Evolutionary conservation across 2,797 vertebrate species (phyloP), one percentile per base, ranked within the genome.

Genomic region (Eremophila alpestris): DNA sequence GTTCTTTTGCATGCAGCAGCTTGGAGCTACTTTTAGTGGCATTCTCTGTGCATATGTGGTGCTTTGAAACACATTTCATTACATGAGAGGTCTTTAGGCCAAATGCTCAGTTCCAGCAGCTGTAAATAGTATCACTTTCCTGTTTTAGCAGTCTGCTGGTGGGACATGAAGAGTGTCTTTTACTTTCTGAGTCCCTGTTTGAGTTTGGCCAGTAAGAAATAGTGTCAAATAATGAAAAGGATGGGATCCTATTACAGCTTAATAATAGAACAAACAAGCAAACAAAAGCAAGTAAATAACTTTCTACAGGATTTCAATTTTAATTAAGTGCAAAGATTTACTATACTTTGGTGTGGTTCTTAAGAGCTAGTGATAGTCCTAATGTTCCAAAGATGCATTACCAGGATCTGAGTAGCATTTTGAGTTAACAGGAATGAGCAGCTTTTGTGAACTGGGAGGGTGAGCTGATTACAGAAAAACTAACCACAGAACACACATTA

Each of bases 71-170:
- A n/a, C 16, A 0, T 64, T 75, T 83, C 51, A 63, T 82, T 67
- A 38, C 20, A 8, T 30, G 54, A 60, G 70, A 76, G 17, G 40
- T 48, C 60, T 90, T 94, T 70, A 93, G 83, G 38, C 59, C 79
- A 91, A 95, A 94, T 23, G 15, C n/a, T 94, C 87, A 30, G 58
- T 79, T 93, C 65, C 94, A 94, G 92, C 77, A 94, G 89, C 92
- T 88, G 94, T 84, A 83, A 96, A 68, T 74, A 83, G 56, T 93
- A 82, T 92, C 87, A 41, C 80, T 91, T 97, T 93, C 93, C 74
- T 92, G 30, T 69, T 97, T 55, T 75, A 91, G 43, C 86, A 95
- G 24, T 49, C 52, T 93, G 21, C 63, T 85, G 27, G 15, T 76
- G 36, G 75, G 41, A 89, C 74, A 65, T 93, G 89, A 96, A 59